Percentiles rank a stretch among this genome's conserved stretches.
Conservation (phyloP, 2,888 invertebrate species). For the Luffia ferchaultella region DNA sequence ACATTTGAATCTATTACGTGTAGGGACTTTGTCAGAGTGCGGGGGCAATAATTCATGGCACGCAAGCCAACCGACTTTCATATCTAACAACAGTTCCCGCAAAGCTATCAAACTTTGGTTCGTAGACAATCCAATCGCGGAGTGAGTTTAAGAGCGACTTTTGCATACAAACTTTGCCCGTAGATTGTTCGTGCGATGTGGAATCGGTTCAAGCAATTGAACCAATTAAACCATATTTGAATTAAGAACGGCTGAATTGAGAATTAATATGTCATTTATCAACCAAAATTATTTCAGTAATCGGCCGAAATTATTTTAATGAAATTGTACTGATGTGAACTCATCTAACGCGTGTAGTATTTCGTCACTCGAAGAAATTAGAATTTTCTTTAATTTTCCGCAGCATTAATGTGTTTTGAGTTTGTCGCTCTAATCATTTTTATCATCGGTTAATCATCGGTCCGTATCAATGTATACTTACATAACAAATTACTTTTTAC, state of each 20-base stretch:
- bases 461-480: too few relatives aligned
- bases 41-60: conserved; percentile 17
- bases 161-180: conserved; percentile 53
- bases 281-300: too few relatives aligned
- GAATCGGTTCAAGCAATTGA: conserved; percentile 50
- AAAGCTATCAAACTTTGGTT: conserved; percentile 48
- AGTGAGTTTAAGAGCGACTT: conserved; percentile 43
- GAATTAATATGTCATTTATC: too few relatives aligned
- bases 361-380: too few relatives aligned
- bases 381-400: too few relatives aligned
- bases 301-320: too few relatives aligned
- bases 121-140: conserved; percentile 47
- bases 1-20: conserved; percentile 32
- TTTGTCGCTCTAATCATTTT: too few relatives aligned
- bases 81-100: conserved; percentile 41
- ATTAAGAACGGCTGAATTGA: conserved; percentile 19
- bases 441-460: too few relatives aligned
- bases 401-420: too few relatives aligned
- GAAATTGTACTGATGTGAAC: too few relatives aligned
- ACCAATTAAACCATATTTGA: conserved; percentile 44
- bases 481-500: too few relatives aligned
- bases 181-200: conserved; percentile 48
- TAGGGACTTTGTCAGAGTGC: conserved; percentile 27
- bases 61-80: conserved; percentile 33
- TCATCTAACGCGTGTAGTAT: too few relatives aligned